Base-by-base conservation (phyloP, 2,113 vertebrate species). In the Anser brachyrhynchus region DNA sequence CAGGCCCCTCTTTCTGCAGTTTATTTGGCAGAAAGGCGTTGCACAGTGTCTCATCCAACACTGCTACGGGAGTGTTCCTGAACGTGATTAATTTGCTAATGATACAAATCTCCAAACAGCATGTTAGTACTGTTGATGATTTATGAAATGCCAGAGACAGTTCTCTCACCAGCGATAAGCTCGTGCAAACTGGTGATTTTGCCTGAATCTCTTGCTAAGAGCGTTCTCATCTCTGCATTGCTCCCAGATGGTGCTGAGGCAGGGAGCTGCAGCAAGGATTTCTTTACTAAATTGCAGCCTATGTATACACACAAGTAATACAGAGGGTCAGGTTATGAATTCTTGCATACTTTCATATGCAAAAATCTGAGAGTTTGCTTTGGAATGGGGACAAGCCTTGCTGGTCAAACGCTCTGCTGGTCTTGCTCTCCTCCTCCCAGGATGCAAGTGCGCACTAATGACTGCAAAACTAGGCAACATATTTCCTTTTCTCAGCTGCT, bases 101-200 rank as follows among this genome's bases (percentile, higher is more conserved):
- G 92, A 90, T 91, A 76, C 52, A 89, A 66, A 83, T 90, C 84
- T 89, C 87, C 76, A 88, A 82, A 69, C 85, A 96, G 92, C 74
- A 46, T 6, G n/a, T 91, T 89, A 80, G 86, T 82, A 79, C 31
- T 67, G 78, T 49, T 75, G 46, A 29, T n/a, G 81, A 86, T 96
- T 96, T 96, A 97, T 92, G 92, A 92, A 97, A 97, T 93, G 91
- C 69, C 94, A 95, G 89, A 76, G 84, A 95, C 61, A 51, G 35
- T 75, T 87, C 89, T 90, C 90, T 91, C 89, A 95, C 58, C 81
- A 95, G 70, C 0, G 14, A 92, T 87, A 92, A 95, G 80, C 67
- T 85, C 87, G 61, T 79, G 78, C 86, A 90, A 90, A 76, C 54
- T 52, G 28, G 28, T 75, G 81, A 49, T 87, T 93, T 92, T 92